Evolutionary conservation across 2,888 invertebrate genomes (phyloP).

Genomic region (Hypselothyrea guttata): DNA sequence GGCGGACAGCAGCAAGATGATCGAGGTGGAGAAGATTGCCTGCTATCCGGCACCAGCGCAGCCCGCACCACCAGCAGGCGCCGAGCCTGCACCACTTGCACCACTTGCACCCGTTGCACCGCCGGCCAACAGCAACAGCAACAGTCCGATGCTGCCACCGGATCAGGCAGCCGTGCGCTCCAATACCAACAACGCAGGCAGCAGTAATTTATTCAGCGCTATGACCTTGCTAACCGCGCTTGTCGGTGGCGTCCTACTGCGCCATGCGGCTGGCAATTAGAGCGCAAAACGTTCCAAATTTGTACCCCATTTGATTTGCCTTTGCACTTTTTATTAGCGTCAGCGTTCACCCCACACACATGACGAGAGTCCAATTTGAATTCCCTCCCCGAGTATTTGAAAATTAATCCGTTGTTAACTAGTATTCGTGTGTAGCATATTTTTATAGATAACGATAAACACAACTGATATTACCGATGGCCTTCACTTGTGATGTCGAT

Average conservation of each 20-base stretch:
- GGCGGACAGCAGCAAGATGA: constrained; percentile 76
- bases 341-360: constrained; percentile 6
- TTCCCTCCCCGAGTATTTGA: not conserved
- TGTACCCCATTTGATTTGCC: constrained; percentile 9
- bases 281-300: constrained; percentile 8
- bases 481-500: constrained; percentile 46
- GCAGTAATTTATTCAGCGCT: not conserved
- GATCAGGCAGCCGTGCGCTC: constrained; percentile 67
- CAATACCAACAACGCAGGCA: constrained; percentile 25
- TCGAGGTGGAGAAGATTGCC: constrained; percentile 79
- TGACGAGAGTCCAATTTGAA: not conserved
- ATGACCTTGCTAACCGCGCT: constrained; percentile 13
- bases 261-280: constrained; percentile 33
- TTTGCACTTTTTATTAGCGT: constrained; percentile 25
- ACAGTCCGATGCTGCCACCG: constrained; percentile 55
- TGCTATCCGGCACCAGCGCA: constrained; percentile 80
- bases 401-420: constrained; percentile 6
- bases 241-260: constrained; percentile 19
- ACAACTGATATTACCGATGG: constrained; percentile 30
- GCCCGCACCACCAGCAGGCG: constrained; percentile 59
- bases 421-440: constrained; percentile 13
- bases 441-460: constrained; percentile 18
- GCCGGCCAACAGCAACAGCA: constrained; percentile 53
- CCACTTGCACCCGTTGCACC: constrained; percentile 70
- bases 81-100: constrained; percentile 57